Evolutionary conservation across 2,113 vertebrate genomes (phyloP), one percentile per base, ranked within the genome.

Genomic region (Chamaetylas fuelleborni): DNA sequence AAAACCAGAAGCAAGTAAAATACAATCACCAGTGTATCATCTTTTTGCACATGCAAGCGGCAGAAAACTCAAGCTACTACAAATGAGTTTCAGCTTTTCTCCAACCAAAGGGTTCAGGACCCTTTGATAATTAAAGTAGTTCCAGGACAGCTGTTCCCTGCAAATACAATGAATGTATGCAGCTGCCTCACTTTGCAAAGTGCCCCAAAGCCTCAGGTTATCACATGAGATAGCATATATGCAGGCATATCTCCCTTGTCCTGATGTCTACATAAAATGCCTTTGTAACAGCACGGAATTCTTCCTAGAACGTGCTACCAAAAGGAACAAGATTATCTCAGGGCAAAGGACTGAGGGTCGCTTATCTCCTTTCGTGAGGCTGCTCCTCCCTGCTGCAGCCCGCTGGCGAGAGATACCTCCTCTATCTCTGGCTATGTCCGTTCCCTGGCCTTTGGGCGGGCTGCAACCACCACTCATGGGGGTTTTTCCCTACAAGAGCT

Each of bases 191-290:
- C 47, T 43, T 6, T 9, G 17, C 28, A 5, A 57, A 42, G 20
- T 0, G 17, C 54, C 53, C 7, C 25, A 6, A 19, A 76, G 45
- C 62, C 84, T 36, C 48, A 2, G 29, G 62, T 38, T 19, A 58
- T 33, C 19, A 22, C 85, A 45, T 11, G 16, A 16, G 9, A n/a
- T 2, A 31, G 19, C 3, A 19, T 1, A 8, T 6, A 3, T 0
- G 31, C 47, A 8, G 2, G 66, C 43, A n/a, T 48, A 9, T 2
- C 4, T 47, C 54, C 29, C 66, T 19, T 8, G 28, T 57, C 45
- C 56, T 6, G 14, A 5, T 8, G 9, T 4, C 73, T 34, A 12
- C 2, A 1, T 5, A 3, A 19, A 48, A 36, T 2, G 3, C 25
- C 14, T 62, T 36, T 43, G 3, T 1, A 9, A 14, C 23, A 62